phyloP scores from a whole-genome alignment of 2,113 vertebrate species.

The Saccopteryx leptura region DNA sequence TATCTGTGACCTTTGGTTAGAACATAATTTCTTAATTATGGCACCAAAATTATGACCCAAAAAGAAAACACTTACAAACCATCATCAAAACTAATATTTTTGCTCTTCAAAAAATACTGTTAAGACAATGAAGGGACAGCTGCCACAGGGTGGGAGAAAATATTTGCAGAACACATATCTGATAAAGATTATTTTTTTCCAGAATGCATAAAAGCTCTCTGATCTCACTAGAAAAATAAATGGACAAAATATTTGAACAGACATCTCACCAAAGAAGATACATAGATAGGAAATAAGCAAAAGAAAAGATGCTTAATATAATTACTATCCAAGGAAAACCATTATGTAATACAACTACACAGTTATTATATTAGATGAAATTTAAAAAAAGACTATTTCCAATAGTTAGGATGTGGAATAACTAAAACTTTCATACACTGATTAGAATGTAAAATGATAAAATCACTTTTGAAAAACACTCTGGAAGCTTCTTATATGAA shows the following conservation, averaged over 20 bases:
- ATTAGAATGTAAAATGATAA: not conserved
- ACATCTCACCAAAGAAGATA: not conserved
- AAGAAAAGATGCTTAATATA: not conserved
- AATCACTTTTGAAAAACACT: not conserved
- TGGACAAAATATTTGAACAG: not conserved
- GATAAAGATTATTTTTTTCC: not conserved
- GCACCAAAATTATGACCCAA: not conserved
- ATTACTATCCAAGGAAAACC: slow-evolving; percentile 19
- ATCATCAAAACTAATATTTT: not conserved
- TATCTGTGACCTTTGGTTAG: not conserved
- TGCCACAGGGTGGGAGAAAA: not conserved
- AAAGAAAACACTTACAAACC: not conserved
- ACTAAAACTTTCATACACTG: not conserved
- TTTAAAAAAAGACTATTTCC: not conserved
- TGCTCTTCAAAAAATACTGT: not conserved
- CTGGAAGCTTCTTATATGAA: not conserved
- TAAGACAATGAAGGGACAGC: not conserved
- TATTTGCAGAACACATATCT: not conserved
- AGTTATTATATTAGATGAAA: not conserved
- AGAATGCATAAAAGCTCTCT: not conserved
- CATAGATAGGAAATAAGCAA: slow-evolving; percentile 1
- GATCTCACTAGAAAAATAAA: not conserved
- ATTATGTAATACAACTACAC: not conserved
- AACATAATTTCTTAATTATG: not conserved
- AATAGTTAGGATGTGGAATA: not conserved